These are phyloP conservation scores for Microcebus griseorufus DNA, from an alignment of 2,113 vertebrate genomes.

Conservation along the genomic window DNA sequence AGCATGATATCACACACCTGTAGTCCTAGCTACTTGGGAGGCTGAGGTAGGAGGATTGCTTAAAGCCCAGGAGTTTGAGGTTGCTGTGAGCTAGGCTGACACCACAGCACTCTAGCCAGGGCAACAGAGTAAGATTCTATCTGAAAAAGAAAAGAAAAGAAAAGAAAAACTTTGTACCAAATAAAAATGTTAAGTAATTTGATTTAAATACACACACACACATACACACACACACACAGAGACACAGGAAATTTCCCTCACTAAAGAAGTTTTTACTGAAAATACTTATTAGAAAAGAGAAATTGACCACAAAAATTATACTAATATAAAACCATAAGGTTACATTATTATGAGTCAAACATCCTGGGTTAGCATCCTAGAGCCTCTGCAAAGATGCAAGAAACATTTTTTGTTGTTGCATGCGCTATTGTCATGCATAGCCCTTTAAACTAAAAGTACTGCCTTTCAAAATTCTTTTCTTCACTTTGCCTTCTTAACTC, in stretches of 20 bases:
- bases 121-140: no score
- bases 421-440: not conserved
- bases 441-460: constrained; percentile 43
- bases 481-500: constrained; percentile 55
- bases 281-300: not conserved
- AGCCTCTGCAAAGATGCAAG: not conserved
- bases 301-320: not conserved
- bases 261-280: not conserved
- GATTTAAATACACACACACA: not conserved
- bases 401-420: not conserved
- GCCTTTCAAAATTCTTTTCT: constrained; percentile 15
- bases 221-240: not conserved
- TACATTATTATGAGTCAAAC: not conserved
- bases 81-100: no score
- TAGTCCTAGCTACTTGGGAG: no score
- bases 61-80: no score
- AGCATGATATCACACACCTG: no score
- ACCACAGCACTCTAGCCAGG: no score
- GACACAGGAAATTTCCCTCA: not conserved
- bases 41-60: no score
- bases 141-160: no score
- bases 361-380: not conserved
- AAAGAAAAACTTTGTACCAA: not conserved
- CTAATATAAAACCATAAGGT: not conserved
- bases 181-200: not conserved